These are phyloP conservation scores for Scelioninae gen. 1 DNA, from an alignment of 2,888 invertebrate genomes.

Conservation along the genomic window DNA sequence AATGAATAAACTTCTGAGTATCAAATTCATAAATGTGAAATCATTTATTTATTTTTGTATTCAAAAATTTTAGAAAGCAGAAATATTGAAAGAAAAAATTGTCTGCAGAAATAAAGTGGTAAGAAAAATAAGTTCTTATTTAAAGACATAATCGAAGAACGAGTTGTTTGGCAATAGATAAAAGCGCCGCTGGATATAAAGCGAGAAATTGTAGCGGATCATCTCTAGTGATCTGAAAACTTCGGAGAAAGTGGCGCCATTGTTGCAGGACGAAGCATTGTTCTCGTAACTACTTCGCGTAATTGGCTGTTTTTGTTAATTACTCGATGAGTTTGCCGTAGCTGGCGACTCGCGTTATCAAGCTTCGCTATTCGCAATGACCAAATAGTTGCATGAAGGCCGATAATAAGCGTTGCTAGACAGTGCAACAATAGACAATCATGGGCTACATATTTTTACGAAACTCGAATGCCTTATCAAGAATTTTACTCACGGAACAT, in stretches of 20 bases:
- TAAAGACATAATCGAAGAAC: not conserved
- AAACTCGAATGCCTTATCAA: conserved; percentile 24
- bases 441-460: conserved; percentile 34
- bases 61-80: too few species aligned
- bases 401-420: conserved; percentile 57
- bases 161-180: conserved; percentile 22
- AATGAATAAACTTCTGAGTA: too few species aligned
- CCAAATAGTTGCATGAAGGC: conserved; percentile 45
- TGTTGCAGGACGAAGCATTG: conserved; percentile 74
- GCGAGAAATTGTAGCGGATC: conserved; percentile 63
- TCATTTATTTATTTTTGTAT: too few species aligned
- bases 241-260: conserved; percentile 63
- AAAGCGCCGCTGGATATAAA: conserved; percentile 52
- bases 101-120: too few species aligned
- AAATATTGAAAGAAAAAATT: too few species aligned
- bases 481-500: conserved; percentile 16
- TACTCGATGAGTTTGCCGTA: conserved; percentile 71
- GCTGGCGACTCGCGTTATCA: conserved; percentile 55
- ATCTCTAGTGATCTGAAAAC: conserved; percentile 61
- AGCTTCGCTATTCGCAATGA: conserved; percentile 48
- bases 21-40: too few species aligned
- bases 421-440: conserved; percentile 41
- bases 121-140: too few species aligned
- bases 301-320: conserved; percentile 79
- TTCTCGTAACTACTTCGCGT: conserved; percentile 76